Evolutionary conservation across 2,113 vertebrate genomes (phyloP), one percentile per base, ranked within the genome.

Genomic region (Psephotus haematonotus): DNA sequence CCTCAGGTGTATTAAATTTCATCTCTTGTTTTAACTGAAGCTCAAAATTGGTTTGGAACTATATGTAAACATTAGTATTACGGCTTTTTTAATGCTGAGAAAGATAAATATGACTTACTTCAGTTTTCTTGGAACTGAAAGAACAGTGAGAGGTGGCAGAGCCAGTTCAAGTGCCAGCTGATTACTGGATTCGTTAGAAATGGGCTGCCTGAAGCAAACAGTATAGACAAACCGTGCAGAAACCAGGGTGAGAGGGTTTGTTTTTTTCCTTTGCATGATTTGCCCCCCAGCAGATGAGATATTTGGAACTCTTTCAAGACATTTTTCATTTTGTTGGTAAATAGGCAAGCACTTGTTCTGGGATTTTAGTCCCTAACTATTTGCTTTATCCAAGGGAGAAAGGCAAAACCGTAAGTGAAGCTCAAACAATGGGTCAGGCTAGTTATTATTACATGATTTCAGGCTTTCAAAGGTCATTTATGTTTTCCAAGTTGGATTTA

Each of bases 401-500:
- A 82, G 35, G 71, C 79, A 76, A 71, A 90, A 95, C 53, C 43
- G 7, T 62, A 78, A 69, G 70, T 41, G 76, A 83, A 87, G 76
- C 90, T 91, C 90, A 85, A 91, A 95, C 76, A 92, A 85, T 87
- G 96, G 93, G 53, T 87, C 86, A 94, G 77, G 44, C 67, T 63
- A 76, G 88, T 93, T 95, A 91, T 96, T 96, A 97, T 96, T 97
- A 77, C 72, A 92, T 69, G 89, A 94, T 96, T 97, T 93, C 91
- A 95, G 74, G 77, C 88, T 95, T 93, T 79, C 91, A 97, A 97
- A 97, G 96, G 96, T 97, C 96, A 96, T 93, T 95, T 91, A 82
- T 96, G 88, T 96, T 96, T 97, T 96, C 89, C 92, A 96, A 94
- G 86, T 72, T 94, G 96, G 88, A 91, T 96, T 95, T 97, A 91